A percentile compares a stretch with the other conserved stretches of the same genome.
Evolutionary conservation across 2,113 vertebrate genomes (phyloP).

Genomic region (Accipiter cooperii): DNA sequence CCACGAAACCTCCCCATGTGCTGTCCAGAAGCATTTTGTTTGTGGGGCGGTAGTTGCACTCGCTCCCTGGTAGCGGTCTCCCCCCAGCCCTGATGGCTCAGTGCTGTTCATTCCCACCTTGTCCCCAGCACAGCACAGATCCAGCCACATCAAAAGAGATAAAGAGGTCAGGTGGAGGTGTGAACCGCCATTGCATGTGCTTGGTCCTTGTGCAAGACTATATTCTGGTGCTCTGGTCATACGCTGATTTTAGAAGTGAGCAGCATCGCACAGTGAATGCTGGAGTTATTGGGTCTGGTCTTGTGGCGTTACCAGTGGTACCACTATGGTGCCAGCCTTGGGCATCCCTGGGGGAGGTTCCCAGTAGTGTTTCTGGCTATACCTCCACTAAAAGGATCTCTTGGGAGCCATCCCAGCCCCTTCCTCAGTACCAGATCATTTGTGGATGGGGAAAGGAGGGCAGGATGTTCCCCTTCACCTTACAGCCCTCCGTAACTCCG

Average conservation of each 20-base stretch:
- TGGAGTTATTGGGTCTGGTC: accelerated
- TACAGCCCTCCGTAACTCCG: neutral
- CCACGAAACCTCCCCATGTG: accelerated
- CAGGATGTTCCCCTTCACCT: neutral
- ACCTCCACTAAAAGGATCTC: neutral
- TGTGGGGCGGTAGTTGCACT: accelerated
- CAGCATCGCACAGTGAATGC: accelerated
- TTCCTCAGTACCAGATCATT: accelerated
- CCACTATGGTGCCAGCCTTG: neutral
- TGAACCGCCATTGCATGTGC: neutral
- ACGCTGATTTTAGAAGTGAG: accelerated
- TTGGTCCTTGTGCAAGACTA: accelerated
- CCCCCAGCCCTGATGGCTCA: accelerated
- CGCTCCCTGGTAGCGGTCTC: neutral
- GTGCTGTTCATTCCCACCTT: neutral
- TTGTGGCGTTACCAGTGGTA: neutral
- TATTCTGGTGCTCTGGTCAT: neutral
- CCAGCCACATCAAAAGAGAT: neutral
- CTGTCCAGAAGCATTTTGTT: neutral
- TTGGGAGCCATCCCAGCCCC: neutral
- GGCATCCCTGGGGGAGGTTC: neutral
- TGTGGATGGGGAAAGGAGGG: neutral
- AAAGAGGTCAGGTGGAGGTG: neutral
- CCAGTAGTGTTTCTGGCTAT: neutral
- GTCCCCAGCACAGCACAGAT: neutral